Percentiles rank a stretch among this genome's conserved stretches.
Evolutionary conservation across 2,888 invertebrate genomes (phyloP).

Genomic region (Sinotaia quadrata): DNA sequence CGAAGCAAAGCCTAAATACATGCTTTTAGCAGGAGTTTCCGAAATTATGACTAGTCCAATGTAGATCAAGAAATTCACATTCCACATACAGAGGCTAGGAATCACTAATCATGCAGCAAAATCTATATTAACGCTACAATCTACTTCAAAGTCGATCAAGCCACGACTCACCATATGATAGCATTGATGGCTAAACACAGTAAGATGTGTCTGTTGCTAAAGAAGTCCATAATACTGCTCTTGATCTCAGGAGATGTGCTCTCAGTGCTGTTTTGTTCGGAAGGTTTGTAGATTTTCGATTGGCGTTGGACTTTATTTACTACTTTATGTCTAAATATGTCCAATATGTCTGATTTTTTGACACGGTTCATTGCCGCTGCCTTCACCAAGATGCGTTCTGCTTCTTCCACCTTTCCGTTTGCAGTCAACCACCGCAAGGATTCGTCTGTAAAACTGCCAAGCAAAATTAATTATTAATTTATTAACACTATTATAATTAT

Average conservation of each 20-base stretch:
- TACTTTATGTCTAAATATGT: constrained; percentile 20
- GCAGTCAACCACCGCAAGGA: constrained; percentile 52
- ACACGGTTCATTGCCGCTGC: constrained; percentile 46
- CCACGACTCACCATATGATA: constrained; percentile 51
- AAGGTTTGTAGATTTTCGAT: no score
- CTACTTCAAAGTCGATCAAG: no score
- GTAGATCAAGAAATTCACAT: no score
- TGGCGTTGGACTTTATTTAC: neutral
- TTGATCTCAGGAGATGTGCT: constrained; percentile 2
- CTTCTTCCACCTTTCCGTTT: constrained; percentile 42
- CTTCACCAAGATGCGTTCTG: constrained; percentile 44
- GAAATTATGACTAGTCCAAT: no score
- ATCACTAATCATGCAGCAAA: no score
- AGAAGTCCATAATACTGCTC: constrained; percentile 43
- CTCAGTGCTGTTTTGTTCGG: no score
- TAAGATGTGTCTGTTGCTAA: constrained; percentile 45
- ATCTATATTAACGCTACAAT: no score
- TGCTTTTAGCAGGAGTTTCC: no score
- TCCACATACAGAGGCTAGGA: no score
- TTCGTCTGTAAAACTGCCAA: constrained; percentile 50
- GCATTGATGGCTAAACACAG: constrained; percentile 44
- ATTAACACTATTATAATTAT: no score
- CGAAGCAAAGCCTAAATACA: no score
- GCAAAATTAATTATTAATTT: no score
- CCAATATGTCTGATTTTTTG: constrained; percentile 29